These are phyloP conservation scores for Manacus vitellinus DNA, from an alignment of 2,113 vertebrate genomes.

Conservation along the genomic window DNA sequence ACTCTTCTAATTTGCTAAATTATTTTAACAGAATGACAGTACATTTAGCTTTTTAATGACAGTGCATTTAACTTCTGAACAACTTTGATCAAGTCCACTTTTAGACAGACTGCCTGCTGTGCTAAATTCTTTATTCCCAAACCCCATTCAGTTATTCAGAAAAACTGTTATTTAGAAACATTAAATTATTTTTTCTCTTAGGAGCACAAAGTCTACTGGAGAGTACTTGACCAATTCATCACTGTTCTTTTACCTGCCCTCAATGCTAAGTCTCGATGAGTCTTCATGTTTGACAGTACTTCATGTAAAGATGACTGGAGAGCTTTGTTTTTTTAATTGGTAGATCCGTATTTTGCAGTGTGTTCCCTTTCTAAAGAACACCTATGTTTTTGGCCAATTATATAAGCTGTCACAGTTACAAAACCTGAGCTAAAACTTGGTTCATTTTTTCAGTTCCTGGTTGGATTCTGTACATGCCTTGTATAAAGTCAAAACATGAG, in stretches of 20 bases:
- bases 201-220: not conserved
- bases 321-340: not conserved
- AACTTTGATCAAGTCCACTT: slow-evolving; percentile 59
- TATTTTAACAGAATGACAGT: slow-evolving; percentile 58
- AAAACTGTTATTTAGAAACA: slow-evolving; percentile 22
- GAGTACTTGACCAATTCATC: not conserved
- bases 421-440: not conserved
- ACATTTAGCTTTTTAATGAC: slow-evolving; percentile 50
- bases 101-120: slow-evolving; percentile 26
- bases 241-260: not conserved
- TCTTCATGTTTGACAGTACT: not conserved
- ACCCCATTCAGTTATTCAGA: not conserved
- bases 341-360: not conserved
- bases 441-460: not conserved
- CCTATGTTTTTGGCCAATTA: not conserved
- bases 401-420: not conserved
- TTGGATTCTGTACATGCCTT: not conserved
- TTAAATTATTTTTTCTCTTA: slow-evolving; percentile 3
- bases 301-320: not conserved
- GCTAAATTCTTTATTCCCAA: slow-evolving; percentile 46
- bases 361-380: slow-evolving; percentile 5
- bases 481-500: slow-evolving; percentile 38
- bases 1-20: slow-evolving; percentile 65
- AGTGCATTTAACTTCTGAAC: slow-evolving; percentile 59
- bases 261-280: not conserved